Evolutionary conservation across 2,888 invertebrate genomes (phyloP).

Genomic region (Gasteruption jaculator): DNA sequence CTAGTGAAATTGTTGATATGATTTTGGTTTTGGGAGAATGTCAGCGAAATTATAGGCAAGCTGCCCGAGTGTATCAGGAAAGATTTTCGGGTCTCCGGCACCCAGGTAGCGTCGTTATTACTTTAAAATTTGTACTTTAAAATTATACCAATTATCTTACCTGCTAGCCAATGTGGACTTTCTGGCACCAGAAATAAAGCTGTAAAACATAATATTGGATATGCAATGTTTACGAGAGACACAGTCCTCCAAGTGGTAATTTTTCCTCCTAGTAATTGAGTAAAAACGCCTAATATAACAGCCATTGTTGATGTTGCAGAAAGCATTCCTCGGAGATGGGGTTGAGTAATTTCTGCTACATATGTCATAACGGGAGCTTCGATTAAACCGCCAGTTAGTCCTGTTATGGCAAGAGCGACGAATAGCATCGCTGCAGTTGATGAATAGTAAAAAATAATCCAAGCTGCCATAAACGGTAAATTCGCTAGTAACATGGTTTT

Average conservation of each 20-base stretch:
- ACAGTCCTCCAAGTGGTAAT: slow-evolving; percentile 69
- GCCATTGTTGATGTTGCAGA: slow-evolving; percentile 73
- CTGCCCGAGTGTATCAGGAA: too few relatives aligned
- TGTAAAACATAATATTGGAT: slow-evolving; percentile 63
- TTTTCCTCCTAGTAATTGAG: slow-evolving; percentile 71
- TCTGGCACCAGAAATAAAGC: slow-evolving; percentile 73
- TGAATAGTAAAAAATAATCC: slow-evolving; percentile 70
- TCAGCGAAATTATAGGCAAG: too few relatives aligned
- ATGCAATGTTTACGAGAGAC: slow-evolving; percentile 63
- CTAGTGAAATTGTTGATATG: too few relatives aligned
- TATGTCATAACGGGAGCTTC: slow-evolving; percentile 82
- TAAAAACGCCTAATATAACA: slow-evolving; percentile 71
- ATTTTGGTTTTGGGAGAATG: too few relatives aligned
- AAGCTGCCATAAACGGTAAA: slow-evolving; percentile 67
- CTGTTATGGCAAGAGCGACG: slow-evolving; percentile 66
- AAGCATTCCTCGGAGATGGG: slow-evolving; percentile 70
- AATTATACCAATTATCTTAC: slow-evolving; percentile 44
- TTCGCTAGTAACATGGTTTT: slow-evolving; percentile 61
- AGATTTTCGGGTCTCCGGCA: too few relatives aligned
- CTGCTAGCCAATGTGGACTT: slow-evolving; percentile 76
- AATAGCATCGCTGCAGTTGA: slow-evolving; percentile 63
- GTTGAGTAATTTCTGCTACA: slow-evolving; percentile 79
- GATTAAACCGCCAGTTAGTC: slow-evolving; percentile 71
- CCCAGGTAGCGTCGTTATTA: too few relatives aligned
- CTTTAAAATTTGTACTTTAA: too few relatives aligned